These are phyloP conservation scores for Cynoglossus semilaevis DNA, from an alignment of 2,113 vertebrate species.

Conservation along the genomic window DNA sequence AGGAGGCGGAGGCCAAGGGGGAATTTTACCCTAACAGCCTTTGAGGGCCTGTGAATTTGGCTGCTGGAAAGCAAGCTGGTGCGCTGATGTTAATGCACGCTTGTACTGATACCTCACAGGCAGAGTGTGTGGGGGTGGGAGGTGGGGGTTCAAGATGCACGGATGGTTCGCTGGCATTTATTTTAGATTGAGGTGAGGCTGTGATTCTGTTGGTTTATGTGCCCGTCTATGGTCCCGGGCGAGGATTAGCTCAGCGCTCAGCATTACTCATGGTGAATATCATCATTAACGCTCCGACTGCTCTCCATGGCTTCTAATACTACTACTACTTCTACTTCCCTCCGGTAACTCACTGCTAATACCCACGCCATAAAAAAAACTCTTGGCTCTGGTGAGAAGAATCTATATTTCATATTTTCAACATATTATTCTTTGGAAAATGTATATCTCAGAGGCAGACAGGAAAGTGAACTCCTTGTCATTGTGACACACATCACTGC, in stretches of 20 bases:
- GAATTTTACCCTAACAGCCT: slow-evolving; percentile 46
- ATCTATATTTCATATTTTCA: too few relatives aligned
- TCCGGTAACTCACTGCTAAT: slow-evolving; percentile 42
- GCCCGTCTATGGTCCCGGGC: slow-evolving; percentile 39
- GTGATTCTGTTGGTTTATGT: slow-evolving; percentile 20
- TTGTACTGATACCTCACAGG: slow-evolving; percentile 51
- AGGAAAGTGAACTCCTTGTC: too few relatives aligned
- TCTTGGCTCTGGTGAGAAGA: too few relatives aligned
- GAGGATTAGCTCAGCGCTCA: slow-evolving; percentile 64
- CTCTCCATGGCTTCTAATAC: slow-evolving; percentile 12
- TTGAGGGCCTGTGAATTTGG: slow-evolving; percentile 22
- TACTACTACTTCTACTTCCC: slow-evolving; percentile 5
- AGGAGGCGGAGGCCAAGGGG: slow-evolving; percentile 28
- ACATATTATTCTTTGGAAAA: slow-evolving; percentile 3
- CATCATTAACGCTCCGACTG: slow-evolving; percentile 47
- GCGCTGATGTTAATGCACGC: slow-evolving; percentile 44
- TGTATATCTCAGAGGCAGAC: slow-evolving; percentile 2
- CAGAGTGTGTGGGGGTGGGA: slow-evolving; percentile 3
- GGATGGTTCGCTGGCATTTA: slow-evolving; percentile 11
- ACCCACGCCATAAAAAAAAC: slow-evolving; percentile 41
- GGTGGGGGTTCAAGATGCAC: slow-evolving; percentile 17
- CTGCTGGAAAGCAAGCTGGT: slow-evolving; percentile 40
- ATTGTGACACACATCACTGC: too few relatives aligned
- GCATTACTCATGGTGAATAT: slow-evolving; percentile 62
- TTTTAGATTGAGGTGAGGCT: background rate